Evolutionary conservation across 2,888 invertebrate species (phyloP), one percentile per base, ranked within the genome.

Genomic region (Sepiola atlantica): DNA sequence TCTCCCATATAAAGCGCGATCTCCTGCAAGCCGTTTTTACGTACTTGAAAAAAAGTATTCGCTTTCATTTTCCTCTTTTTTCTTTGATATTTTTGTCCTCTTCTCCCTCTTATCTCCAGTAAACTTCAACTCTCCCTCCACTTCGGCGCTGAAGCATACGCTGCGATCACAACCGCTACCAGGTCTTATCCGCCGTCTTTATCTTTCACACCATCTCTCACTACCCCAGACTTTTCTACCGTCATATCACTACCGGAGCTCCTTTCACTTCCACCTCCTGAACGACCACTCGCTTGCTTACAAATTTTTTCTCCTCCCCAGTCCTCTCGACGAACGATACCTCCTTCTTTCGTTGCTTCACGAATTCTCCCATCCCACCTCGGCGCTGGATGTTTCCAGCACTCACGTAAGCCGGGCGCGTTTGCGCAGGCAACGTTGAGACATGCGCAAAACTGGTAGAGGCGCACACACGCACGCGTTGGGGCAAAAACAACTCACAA

Each of bases 391-490:
- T n/a, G 77, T 77, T 77, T 77, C 77, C 77, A n/a, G 77, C 77
- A n/a, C 77, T 77, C n/a, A 77, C 77, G 77, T 77, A 77, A n/a
- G 77, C 77, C n/a, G n/a, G n/a, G 77, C 77, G 77, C n/a, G 77
- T 77, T 77, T n/a, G 77, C 77, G 77, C n/a, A 77, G 77, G 1
- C 77, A 77, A 32, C 45, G 32, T n/a, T n/a, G 77, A 32, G 77
- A 77, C 77, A n/a, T 77, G 77, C 77, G 77, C 77, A 77, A 77
- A 77, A 0, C 77, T n/a, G 45, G n/a, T 77, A n/a, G 77, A n/a
- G n/a, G 45, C n/a, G 77, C 77, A 77, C 77, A 77, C 77, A 77
- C 77, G 77, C 77, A 77, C 32, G 77, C 77, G 77, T 77, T n/a
- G 77, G 77, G n/a, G 77, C 77, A 77, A 77, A 77, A 32, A 4